phyloP scores from a whole-genome alignment of 2,113 vertebrate genomes.

The Leptocoma aspasia region DNA sequence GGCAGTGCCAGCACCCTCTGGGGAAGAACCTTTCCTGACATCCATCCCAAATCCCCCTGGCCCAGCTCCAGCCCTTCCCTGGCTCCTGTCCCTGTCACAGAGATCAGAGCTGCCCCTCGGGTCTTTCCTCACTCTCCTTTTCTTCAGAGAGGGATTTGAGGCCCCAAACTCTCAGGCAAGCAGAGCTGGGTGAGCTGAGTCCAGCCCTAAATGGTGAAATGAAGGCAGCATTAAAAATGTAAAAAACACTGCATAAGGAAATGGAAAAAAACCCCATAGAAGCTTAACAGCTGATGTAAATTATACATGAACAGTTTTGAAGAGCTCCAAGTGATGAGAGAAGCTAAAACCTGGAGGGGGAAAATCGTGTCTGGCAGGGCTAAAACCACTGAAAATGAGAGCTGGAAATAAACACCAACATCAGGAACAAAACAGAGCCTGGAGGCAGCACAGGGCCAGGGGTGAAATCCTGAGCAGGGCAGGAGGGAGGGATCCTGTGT shows the following conservation, averaged over 20 bases:
- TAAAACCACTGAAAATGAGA: not conserved
- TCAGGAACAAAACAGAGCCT: not conserved
- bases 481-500: not conserved
- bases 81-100: not conserved
- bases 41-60: not conserved
- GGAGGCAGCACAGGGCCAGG: not conserved
- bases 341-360: not conserved
- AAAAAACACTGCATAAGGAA: not conserved
- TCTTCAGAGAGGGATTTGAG: not conserved
- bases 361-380: not conserved
- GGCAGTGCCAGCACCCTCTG: not conserved
- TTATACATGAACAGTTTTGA: not conserved
- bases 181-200: not conserved
- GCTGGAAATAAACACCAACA: not conserved
- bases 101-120: not conserved
- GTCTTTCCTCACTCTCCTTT: not conserved
- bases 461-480: rapidly evolving
- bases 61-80: not conserved
- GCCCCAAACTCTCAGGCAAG: not conserved
- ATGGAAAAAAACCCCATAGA: not conserved
- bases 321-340: not conserved
- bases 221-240: not conserved
- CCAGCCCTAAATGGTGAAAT: not conserved
- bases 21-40: rapidly evolving
- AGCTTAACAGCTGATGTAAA: not conserved